Evolutionary conservation across 2,888 invertebrate genomes (phyloP), one percentile per base, ranked within the genome.

Genomic region (Tenthredo livida): DNA sequence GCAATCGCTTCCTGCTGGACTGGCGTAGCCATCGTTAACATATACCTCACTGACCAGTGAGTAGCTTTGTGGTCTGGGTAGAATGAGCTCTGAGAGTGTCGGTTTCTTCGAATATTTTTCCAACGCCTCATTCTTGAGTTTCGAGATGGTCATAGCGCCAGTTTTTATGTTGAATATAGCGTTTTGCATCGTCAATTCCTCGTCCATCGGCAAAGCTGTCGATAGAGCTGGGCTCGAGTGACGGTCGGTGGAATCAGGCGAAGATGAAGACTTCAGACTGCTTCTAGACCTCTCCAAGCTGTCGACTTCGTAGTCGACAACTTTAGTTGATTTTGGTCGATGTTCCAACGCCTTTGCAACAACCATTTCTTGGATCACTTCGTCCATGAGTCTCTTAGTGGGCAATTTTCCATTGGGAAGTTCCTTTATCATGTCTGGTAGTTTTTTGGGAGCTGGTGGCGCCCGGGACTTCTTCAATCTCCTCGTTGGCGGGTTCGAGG

Each of bases 181-280:
- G 90, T 97, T 97, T 89, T 95, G 94, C 94, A 97, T 97, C 37
- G 97, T 97, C 87, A 97, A 94, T 92, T 97, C 97, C 94, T 97
- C 97, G 90, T 97, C 97, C 91, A 97, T 94, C 0, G 97, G 97
- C 84, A 97, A 92, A 0, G 97, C 97, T 2, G 95, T 95, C 87
- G 97, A 97, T 85, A 97, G 92, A 87, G 96, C 96, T 3, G 97
- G 97, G 89, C 97, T 97, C 0, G 97, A 95, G 89, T 97, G 97
- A 7, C 61, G 58, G 5, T 89, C 88, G 6, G 86, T 87, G 5
- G 89, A 89, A 29, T 89, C 90, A 0, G 91, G 90, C 5, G 92
- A 91, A 1, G 86, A 89, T 6, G 91, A 91, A 0, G 88, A 88
- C 33, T 90, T 91, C 33, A 88, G 83, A 17, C 84, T 85, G 40